Percentiles rank a stretch among this genome's conserved stretches.
Conservation (phyloP, 2,113 vertebrate species). For the Brachirus orientalis region DNA sequence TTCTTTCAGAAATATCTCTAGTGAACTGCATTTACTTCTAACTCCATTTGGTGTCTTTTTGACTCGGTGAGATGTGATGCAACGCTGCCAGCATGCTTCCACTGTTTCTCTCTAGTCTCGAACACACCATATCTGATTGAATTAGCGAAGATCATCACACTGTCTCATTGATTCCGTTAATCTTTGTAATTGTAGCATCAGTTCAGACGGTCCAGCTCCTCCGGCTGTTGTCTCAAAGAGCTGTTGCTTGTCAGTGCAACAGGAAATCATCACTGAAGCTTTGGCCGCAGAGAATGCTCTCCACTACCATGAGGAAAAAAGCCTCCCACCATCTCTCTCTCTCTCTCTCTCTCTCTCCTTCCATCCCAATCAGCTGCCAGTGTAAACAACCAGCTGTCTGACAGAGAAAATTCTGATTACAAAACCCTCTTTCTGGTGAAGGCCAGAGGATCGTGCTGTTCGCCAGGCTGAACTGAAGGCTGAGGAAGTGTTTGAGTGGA, state of each 20-base stretch:
- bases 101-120: not conserved
- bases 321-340: conserved; percentile 22
- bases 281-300: conserved; percentile 51
- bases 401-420: conserved; percentile 63
- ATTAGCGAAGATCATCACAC: conserved; percentile 40
- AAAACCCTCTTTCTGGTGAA: conserved; percentile 57
- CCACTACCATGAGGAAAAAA: conserved; percentile 37
- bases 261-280: conserved; percentile 63
- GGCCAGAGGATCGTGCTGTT: conserved; percentile 56
- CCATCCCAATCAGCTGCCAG: conserved; percentile 71
- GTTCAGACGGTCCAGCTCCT: conserved; percentile 44
- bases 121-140: conserved; percentile 13
- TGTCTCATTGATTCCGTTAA: conserved; percentile 40
- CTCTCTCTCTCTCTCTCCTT: conserved; percentile 15
- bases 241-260: conserved; percentile 50
- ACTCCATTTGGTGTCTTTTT: not conserved
- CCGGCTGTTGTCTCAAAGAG: conserved; percentile 48
- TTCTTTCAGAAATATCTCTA: too few species aligned
- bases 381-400: conserved; percentile 70
- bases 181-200: conserved; percentile 41
- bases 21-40: not conserved
- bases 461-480: conserved; percentile 62
- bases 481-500: conserved; percentile 76
- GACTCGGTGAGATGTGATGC: conserved; percentile 5
- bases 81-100: not conserved